Evolutionary conservation across 2,888 invertebrate species (phyloP).

Genomic region (Callinectes sapidus): DNA sequence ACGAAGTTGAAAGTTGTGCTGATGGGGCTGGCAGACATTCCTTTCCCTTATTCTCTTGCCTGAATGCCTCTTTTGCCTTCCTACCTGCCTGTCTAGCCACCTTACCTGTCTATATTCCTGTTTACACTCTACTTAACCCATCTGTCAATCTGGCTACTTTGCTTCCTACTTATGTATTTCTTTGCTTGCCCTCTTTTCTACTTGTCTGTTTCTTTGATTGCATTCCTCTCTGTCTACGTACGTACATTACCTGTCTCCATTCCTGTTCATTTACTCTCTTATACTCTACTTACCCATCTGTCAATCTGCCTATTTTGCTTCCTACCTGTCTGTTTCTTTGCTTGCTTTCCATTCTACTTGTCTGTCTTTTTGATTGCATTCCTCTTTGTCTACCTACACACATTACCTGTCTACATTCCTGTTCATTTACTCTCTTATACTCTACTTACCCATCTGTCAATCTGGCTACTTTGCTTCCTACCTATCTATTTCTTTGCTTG

Average conservation of each 20-base stretch:
- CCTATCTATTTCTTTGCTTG: too few relatives aligned
- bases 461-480: too few relatives aligned
- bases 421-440: too few relatives aligned
- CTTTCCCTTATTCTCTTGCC: not conserved
- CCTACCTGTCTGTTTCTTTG: too few relatives aligned
- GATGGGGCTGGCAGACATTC: conserved; percentile 2
- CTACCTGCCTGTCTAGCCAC: not conserved
- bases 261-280: not conserved
- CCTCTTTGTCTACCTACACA: too few relatives aligned
- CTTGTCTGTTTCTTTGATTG: too few relatives aligned
- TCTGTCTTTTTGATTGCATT: too few relatives aligned
- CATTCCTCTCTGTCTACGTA: not conserved
- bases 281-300: not conserved
- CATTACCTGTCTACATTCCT: not conserved
- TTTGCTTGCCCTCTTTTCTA: too few relatives aligned
- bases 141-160: not conserved
- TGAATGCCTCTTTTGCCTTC: not conserved
- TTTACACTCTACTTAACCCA: not conserved
- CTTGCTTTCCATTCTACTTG: too few relatives aligned
- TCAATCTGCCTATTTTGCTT: too few relatives aligned
- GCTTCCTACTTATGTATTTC: not conserved
- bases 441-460: not conserved
- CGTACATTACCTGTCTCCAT: not conserved
- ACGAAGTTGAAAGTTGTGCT: not conserved
- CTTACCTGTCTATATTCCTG: not conserved